Evolutionary conservation across 1,140 invertebrate genomes (phyloP), one percentile per base, ranked within the genome.

Genomic region (Drosophila carrolli): DNA sequence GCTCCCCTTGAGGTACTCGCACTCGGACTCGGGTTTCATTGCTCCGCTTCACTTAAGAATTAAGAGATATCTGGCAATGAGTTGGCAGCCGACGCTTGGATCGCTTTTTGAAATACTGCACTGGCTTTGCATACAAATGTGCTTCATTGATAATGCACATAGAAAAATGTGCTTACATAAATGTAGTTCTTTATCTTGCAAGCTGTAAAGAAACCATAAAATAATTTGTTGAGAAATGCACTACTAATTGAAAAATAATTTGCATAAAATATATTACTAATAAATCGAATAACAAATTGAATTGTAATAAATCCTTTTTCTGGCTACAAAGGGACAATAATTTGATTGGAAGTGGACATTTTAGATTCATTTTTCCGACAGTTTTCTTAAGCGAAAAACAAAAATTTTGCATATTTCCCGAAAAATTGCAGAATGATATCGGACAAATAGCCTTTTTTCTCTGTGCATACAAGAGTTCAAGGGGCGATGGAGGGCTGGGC

Each of bases 21-120:
- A 53, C 16, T 44, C 44, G 44, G 0, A 58, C 29, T 32, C 29
- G 29, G 29, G 61, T 58, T 71, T 35, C 54, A 50, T 60, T n/a
- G 57, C 46, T 54, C 65, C 38, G 65, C 63, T 76, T 77, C 55
- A 75, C 72, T 89, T 83, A 79, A 74, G 86, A 89, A 88, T 88
- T 70, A 84, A 89, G 84, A 89, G 75, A 83, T 86, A 65, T 77
- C 51, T 16, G 47, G 53, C 51, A 75, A 61, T 57, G 35, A 57
- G 54, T 50, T 53, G 65, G 57, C 57, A 59, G 57, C 32, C 44
- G 44, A 46, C 41, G 37, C 43, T 35, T 46, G 41, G 38, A 44
- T 61, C 38, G 50, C 59, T 58, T 80, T 71, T 71, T 71, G 51
- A 71, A 56, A 68, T 68, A 68, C 60, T 35, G 65, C 47, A 11